phyloP scores from a whole-genome alignment of 2,113 vertebrate genomes.

The Ellobius talpinus region DNA sequence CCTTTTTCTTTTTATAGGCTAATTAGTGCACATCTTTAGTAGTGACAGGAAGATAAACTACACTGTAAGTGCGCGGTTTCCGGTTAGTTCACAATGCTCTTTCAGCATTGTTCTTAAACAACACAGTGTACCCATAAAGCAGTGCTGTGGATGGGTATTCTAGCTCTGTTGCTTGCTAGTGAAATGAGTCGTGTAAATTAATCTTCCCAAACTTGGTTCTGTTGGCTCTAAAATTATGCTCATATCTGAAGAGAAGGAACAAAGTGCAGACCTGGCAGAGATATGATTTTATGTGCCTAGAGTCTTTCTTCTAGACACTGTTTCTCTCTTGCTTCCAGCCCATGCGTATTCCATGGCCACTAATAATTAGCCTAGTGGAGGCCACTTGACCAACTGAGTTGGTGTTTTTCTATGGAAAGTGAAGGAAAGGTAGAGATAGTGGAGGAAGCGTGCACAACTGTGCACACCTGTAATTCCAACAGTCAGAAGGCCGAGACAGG shows the following conservation, averaged over 20 bases:
- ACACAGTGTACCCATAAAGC: not conserved
- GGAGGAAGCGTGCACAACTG: too few relatives aligned
- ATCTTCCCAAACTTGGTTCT: not conserved
- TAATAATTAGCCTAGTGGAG: not conserved
- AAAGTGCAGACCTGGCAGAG: not conserved
- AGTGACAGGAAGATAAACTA: not conserved
- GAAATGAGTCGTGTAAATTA: not conserved
- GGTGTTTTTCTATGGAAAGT: not conserved
- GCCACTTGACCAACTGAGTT: not conserved
- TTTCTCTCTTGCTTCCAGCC: not conserved
- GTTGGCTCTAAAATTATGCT: not conserved
- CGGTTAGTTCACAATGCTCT: not conserved
- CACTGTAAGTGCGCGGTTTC: not conserved
- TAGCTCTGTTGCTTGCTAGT: not conserved
- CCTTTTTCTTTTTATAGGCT: not conserved
- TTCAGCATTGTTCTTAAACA: not conserved
- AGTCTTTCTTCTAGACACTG: not conserved
- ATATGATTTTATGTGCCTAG: not conserved
- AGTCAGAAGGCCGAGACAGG: not conserved
- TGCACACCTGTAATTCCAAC: not conserved
- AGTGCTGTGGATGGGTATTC: not conserved
- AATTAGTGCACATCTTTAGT: not conserved
- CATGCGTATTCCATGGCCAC: not conserved
- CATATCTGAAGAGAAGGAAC: not conserved
- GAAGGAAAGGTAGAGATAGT: not conserved